Conservation (phyloP, 2,113 vertebrate genomes). For the Ammodramus savannarum region DNA sequence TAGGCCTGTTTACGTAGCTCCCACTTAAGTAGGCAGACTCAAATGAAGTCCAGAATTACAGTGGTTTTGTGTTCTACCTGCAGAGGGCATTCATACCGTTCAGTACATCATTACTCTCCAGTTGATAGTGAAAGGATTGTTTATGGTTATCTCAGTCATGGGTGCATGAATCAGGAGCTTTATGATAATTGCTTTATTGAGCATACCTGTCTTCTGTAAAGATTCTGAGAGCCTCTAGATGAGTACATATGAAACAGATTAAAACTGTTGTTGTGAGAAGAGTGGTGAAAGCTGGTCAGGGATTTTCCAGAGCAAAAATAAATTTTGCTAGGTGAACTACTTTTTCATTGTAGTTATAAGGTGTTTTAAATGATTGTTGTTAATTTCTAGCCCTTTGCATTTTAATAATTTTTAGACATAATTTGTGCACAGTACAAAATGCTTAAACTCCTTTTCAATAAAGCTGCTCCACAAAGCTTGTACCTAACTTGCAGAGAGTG, state of each 20-base stretch:
- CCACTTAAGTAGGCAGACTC: not conserved
- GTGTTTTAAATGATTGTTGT: not conserved
- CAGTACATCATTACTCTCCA: not conserved
- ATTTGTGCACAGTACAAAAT: not conserved
- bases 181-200: not conserved
- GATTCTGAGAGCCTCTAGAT: not conserved
- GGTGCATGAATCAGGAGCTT: not conserved
- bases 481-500: not conserved
- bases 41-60: not conserved
- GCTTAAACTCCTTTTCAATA: not conserved
- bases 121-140: not conserved
- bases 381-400: not conserved
- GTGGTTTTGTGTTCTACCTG: not conserved
- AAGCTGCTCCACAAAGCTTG: not conserved
- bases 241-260: not conserved
- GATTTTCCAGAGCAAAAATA: not conserved
- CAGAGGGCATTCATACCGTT: conserved; percentile 38
- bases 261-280: not conserved
- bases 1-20: not conserved
- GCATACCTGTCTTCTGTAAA: not conserved
- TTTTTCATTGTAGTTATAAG: not conserved
- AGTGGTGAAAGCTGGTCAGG: not conserved
- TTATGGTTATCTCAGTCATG: not conserved
- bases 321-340: not conserved
- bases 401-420: not conserved